phyloP scores from a whole-genome alignment of 2,888 invertebrate genomes.

The Xanthia icteritia region DNA sequence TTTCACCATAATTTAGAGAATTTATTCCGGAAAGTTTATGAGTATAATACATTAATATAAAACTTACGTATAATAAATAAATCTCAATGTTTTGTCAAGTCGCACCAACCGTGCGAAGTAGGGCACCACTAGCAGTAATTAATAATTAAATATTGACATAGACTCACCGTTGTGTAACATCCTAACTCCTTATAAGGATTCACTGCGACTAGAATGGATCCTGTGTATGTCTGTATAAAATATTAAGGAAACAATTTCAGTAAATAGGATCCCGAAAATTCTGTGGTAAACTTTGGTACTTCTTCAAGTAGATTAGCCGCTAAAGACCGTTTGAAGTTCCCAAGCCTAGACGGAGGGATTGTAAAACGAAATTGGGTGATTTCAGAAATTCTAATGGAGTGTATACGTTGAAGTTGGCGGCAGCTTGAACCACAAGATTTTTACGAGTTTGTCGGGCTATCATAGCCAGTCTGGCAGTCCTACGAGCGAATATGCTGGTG shows the following conservation, averaged over 20 bases:
- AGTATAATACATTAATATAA: background rate
- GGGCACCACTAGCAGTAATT: background rate
- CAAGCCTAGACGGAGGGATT: conserved; percentile 9
- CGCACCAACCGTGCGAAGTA: background rate
- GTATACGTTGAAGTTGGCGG: conserved; percentile 15
- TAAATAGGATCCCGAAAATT: background rate
- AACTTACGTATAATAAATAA: background rate
- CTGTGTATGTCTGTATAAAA: conserved; percentile 95
- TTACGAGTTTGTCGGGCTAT: background rate
- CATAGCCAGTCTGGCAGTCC: conserved; percentile 5
- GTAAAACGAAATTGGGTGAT: conserved; percentile 41
- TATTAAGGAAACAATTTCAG: conserved; percentile 88
- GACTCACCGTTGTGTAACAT: conserved; percentile 96
- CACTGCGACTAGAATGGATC: conserved; percentile 97
- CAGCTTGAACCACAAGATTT: conserved; percentile 13
- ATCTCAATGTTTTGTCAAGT: background rate
- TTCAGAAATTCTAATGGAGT: conserved; percentile 40
- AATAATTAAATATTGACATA: background rate
- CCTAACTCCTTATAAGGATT: conserved; percentile 98
- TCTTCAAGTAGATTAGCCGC: conserved; percentile 11
- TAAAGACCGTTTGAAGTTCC: conserved; percentile 17
- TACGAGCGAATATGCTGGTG: background rate
- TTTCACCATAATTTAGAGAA: background rate
- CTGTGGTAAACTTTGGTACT: conserved; percentile 13
- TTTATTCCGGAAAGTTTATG: too few species aligned